A percentile compares a stretch with the other conserved stretches of the same genome.
Conservation (phyloP, 2,113 vertebrate genomes). For the Lepisosteus oculatus region DNA sequence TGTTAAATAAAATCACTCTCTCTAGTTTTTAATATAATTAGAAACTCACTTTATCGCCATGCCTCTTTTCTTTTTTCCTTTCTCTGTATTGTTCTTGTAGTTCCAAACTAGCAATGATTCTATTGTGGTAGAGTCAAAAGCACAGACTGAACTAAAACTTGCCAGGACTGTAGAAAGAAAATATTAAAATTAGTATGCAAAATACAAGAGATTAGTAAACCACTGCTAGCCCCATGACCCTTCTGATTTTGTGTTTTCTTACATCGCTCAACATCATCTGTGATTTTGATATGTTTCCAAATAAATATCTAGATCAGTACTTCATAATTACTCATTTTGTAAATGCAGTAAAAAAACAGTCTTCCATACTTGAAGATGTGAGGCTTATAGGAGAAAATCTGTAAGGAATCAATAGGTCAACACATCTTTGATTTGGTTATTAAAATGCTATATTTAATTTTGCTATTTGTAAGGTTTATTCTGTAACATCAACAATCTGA, state of each 20-base stretch:
- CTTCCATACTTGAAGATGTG: too few species aligned
- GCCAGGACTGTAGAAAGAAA: slow-evolving; percentile 50
- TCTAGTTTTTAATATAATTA: slow-evolving; percentile 48
- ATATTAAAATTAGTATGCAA: slow-evolving; percentile 77
- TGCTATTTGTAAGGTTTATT: too few species aligned
- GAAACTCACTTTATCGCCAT: slow-evolving; percentile 77
- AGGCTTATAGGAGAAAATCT: too few species aligned
- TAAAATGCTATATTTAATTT: too few species aligned
- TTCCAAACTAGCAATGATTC: slow-evolving; percentile 51
- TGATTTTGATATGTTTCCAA: slow-evolving; percentile 35
- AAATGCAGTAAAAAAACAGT: background rate
- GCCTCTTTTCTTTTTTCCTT: slow-evolving; percentile 45
- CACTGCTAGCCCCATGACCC: slow-evolving; percentile 24
- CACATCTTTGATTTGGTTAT: too few species aligned
- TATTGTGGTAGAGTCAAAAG: slow-evolving; percentile 49
- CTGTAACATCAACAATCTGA: too few species aligned
- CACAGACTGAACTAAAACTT: slow-evolving; percentile 54
- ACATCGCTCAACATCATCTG: slow-evolving; percentile 21
- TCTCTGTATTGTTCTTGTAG: slow-evolving; percentile 49
- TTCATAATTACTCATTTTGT: background rate
- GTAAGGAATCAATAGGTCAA: too few species aligned
- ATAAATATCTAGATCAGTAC: background rate
- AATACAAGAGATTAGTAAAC: slow-evolving; percentile 38
- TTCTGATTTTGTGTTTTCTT: slow-evolving; percentile 16
- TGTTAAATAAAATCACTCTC: slow-evolving; percentile 31